These are phyloP conservation scores for Timema podura DNA, from an alignment of 2,888 invertebrate species.

Conservation along the genomic window DNA sequence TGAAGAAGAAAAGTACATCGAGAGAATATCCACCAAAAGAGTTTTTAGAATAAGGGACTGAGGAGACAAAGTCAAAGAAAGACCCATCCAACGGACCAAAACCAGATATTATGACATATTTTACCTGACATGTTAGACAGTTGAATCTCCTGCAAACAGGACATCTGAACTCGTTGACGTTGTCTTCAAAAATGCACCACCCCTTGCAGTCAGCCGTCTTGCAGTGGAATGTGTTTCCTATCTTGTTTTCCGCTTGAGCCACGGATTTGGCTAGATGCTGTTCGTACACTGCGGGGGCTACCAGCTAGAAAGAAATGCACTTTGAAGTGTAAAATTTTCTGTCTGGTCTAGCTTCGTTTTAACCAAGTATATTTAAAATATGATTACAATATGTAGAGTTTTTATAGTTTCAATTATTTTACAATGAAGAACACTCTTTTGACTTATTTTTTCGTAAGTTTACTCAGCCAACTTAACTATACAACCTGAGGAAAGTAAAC, in stretches of 20 bases:
- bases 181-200: slow-evolving; percentile 87
- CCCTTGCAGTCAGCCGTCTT: slow-evolving; percentile 84
- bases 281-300: slow-evolving; percentile 68
- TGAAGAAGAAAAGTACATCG: no score
- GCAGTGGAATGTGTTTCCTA: slow-evolving; percentile 80
- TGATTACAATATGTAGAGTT: neutral
- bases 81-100: no score
- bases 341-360: neutral
- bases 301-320: slow-evolving; percentile 49
- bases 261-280: slow-evolving; percentile 76
- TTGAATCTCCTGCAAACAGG: slow-evolving; percentile 76
- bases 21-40: no score
- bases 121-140: slow-evolving; percentile 83
- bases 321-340: neutral
- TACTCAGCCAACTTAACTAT: no score
- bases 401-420: no score
- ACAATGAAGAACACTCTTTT: no score
- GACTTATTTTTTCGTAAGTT: no score
- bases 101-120: slow-evolving; percentile 12
- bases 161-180: slow-evolving; percentile 77
- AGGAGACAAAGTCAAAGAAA: no score
- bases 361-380: neutral
- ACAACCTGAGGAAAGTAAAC: no score
- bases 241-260: slow-evolving; percentile 74
- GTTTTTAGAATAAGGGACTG: no score